Base-by-base conservation (phyloP, 2,113 vertebrate genomes). In the Cettia cetti region DNA sequence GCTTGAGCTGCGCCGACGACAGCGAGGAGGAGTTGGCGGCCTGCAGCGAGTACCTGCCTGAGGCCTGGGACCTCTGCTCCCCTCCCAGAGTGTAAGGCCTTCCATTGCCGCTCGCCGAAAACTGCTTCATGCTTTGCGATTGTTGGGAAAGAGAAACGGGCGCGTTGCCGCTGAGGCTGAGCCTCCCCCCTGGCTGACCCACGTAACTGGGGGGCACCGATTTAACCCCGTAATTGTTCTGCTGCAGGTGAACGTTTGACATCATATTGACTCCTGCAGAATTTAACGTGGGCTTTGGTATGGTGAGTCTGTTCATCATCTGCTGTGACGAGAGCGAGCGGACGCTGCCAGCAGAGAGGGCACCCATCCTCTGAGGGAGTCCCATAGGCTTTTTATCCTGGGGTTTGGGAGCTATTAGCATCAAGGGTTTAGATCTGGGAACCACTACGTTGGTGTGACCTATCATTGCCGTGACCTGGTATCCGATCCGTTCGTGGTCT, bases 381-480 rank as follows among this genome's bases (percentile, higher is more conserved):
- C 99, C 99, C 82, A 99, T 97, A 64, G 99, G 95, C 94, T 98
- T 98, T 95, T 99, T 99, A 66, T 99, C 99, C 95, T 98, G 98
- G 60, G 97, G 97, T 97, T 99, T 99, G 91, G 99, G 98, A 74
- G 99, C 98, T 90, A 99, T 98, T 24, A 99, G 98, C 98, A 99
- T 98, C 91, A 99, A 95, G 45, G 99, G 98, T 96, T 99, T 99
- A 35, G 99, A 98, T 52, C 99, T 98, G 8, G 99, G 99, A 60
- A 99, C 98, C 35, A 99, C 99, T 17, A 99, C 99, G 13, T 99
- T 99, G 59, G 99, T 99, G 97, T 99, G 99, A 13, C 99, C 99
- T 40, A 99, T 99, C 99, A 99, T 99, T 47, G 99, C 99, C 19
- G 99, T 99, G 72, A 99, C 99, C 97, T 99, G 99, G 95, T 99